Percentiles rank a stretch among this genome's conserved stretches.
Conservation (phyloP, 2,888 invertebrate genomes). For the Cancer borealis region DNA sequence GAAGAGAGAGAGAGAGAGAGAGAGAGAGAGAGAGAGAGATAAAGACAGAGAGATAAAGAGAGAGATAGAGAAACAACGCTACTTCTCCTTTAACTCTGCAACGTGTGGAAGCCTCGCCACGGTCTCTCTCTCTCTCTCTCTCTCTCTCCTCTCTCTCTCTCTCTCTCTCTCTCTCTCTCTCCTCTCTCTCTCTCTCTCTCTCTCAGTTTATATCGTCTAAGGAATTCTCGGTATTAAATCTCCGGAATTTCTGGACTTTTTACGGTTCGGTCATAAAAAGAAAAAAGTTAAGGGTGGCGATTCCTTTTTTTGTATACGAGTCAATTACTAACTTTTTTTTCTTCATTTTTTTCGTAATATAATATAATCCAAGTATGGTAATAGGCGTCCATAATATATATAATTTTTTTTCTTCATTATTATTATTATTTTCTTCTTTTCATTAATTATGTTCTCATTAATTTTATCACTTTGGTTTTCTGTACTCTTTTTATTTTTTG, state of each 20-base stretch:
- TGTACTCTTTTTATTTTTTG: neutral
- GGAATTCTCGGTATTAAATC: constrained; percentile 3
- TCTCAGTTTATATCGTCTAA: constrained; percentile 25
- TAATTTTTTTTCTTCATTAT: neutral
- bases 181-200: constrained; percentile 9
- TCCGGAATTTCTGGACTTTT: neutral
- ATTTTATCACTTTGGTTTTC: neutral
- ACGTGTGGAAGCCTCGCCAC: constrained; percentile 4
- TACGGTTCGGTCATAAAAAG: neutral
- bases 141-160: constrained; percentile 17
- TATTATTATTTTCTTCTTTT: neutral
- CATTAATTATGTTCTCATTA: neutral
- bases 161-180: constrained; percentile 40
- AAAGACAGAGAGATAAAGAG: constrained; percentile 26
- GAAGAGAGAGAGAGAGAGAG: constrained; percentile 13
- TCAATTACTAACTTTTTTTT: neutral
- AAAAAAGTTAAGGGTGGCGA: neutral
- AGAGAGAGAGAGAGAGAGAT: constrained; percentile 38
- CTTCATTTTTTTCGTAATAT: neutral
- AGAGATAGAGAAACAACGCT: constrained; percentile 9
- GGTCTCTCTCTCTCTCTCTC: constrained; percentile 29
- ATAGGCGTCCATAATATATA: neutral
- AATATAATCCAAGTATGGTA: neutral
- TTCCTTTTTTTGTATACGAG: neutral
- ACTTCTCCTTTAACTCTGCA: constrained; percentile 37